These are phyloP conservation scores for Tuberolachnus salignus DNA, from an alignment of 2,888 invertebrate species.

Conservation along the genomic window DNA sequence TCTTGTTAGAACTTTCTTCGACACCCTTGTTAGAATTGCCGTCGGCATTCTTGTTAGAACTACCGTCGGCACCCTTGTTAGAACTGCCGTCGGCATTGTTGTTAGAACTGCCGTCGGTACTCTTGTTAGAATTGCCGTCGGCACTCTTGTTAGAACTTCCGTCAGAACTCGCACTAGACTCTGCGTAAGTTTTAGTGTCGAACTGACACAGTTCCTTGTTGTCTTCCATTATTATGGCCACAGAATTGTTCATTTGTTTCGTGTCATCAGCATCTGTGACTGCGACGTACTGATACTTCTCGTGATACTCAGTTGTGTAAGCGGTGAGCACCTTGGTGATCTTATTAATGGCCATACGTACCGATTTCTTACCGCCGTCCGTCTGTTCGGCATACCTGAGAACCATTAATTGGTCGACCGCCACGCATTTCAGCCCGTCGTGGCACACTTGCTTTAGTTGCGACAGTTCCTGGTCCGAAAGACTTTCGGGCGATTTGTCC, in stretches of 20 bases:
- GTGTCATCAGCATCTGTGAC: not conserved
- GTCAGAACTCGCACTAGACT: too few relatives aligned
- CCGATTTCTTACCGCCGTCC: not conserved
- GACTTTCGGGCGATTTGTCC: not conserved
- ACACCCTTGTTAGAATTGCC: too few relatives aligned
- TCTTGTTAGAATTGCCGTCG: too few relatives aligned
- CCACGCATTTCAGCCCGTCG: slow-evolving; percentile 41
- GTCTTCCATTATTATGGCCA: slow-evolving; percentile 14
- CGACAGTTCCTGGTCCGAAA: not conserved
- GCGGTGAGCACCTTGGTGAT: slow-evolving; percentile 13
- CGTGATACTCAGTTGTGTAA: slow-evolving; percentile 8
- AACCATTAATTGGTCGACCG: slow-evolving; percentile 30
- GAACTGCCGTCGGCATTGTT: too few relatives aligned
- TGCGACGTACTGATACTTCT: not conserved
- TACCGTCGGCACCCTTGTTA: too few relatives aligned
- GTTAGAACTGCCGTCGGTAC: too few relatives aligned
- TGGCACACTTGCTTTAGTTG: not conserved
- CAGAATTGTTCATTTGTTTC: not conserved
- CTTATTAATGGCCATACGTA: slow-evolving; percentile 18
- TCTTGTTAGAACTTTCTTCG: too few relatives aligned
- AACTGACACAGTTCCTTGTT: slow-evolving; percentile 26
- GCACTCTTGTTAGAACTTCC: too few relatives aligned
- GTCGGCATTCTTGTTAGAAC: too few relatives aligned
- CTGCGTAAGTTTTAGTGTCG: too few relatives aligned
- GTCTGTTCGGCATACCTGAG: not conserved